Evolutionary conservation across 2,113 vertebrate genomes (phyloP).

Genomic region (Rana temporaria): DNA sequence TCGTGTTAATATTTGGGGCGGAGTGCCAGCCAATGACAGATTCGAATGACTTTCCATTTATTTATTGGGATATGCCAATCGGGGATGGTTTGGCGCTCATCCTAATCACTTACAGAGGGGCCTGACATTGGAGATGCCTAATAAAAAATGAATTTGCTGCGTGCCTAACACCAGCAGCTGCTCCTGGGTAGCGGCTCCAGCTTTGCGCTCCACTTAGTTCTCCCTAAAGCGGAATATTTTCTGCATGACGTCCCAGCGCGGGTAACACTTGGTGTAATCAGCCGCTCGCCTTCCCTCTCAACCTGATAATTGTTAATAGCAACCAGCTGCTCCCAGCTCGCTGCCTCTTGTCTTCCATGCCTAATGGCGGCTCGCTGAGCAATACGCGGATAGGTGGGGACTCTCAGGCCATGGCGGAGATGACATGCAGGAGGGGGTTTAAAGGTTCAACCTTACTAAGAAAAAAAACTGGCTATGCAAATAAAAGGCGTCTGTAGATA

Average conservation of each 20-base stretch:
- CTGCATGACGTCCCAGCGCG: not conserved
- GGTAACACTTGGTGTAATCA: not conserved
- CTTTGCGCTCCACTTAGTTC: not conserved
- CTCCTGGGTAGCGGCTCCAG: not conserved
- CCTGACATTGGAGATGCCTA: not conserved
- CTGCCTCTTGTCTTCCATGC: constrained; percentile 1
- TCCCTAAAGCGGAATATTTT: not conserved
- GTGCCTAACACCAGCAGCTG: not conserved
- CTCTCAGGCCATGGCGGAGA: not conserved
- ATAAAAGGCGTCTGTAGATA: too few species aligned
- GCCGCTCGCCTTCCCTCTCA: constrained; percentile 15
- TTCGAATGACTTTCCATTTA: not conserved
- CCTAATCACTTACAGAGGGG: not conserved
- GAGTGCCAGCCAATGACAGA: too few species aligned
- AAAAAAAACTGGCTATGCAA: too few species aligned
- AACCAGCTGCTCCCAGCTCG: constrained; percentile 16
- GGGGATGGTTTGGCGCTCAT: not conserved
- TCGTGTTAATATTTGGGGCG: too few species aligned
- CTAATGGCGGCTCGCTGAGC: not conserved
- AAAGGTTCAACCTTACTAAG: not conserved
- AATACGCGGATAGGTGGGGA: too few species aligned
- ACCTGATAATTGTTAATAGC: constrained; percentile 34
- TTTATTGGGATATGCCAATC: not conserved
- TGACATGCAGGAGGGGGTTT: not conserved
- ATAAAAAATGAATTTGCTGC: not conserved